These are phyloP conservation scores for Struthio camelus DNA, from an alignment of 2,113 vertebrate genomes.

Conservation along the genomic window DNA sequence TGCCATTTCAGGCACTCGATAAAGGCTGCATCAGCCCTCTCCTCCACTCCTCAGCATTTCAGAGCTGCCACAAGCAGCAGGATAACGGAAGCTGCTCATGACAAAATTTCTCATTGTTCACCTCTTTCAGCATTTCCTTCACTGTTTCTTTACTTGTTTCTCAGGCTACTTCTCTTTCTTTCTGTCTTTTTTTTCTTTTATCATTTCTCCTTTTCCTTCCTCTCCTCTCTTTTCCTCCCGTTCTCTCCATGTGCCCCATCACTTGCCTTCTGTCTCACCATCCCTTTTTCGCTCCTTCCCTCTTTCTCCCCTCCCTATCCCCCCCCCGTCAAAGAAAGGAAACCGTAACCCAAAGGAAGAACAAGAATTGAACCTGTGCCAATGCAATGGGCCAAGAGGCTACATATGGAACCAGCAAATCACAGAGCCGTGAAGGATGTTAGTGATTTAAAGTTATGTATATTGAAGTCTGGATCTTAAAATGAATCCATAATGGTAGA, in stretches of 20 bases:
- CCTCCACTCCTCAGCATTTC: background rate
- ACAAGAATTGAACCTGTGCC: constrained; percentile 75
- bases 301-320: background rate
- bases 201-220: background rate
- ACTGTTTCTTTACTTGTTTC: background rate
- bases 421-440: constrained; percentile 79
- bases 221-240: background rate
- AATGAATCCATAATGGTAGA: constrained; percentile 81
- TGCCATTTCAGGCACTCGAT: background rate
- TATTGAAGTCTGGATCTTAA: constrained; percentile 78
- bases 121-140: background rate
- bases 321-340: constrained; percentile 29
- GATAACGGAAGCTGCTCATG: background rate
- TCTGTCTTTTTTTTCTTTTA: background rate
- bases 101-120: background rate
- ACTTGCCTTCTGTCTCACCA: background rate
- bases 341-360: constrained; percentile 63
- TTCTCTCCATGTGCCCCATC: background rate
- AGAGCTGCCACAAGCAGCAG: background rate
- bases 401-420: constrained; percentile 85
- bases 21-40: constrained; percentile 3
- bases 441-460: constrained; percentile 86
- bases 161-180: background rate
- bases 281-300: background rate
- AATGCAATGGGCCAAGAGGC: constrained; percentile 76